phyloP scores from a whole-genome alignment of 2,888 invertebrate species.

The Embidobia sp. region DNA sequence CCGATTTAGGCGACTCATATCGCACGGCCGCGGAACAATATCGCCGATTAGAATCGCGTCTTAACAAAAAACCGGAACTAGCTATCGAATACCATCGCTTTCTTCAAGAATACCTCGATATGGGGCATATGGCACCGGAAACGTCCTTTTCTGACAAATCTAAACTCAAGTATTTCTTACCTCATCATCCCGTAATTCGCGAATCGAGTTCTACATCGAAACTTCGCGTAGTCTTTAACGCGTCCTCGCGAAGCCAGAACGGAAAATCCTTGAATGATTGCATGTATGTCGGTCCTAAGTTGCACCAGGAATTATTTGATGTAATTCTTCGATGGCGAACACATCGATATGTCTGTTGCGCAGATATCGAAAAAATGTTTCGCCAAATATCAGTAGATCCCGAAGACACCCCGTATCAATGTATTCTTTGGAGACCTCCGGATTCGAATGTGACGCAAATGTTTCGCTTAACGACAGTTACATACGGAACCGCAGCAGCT shows the following conservation, averaged over 20 bases:
- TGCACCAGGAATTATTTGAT: slow-evolving; percentile 20
- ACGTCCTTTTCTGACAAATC: neutral
- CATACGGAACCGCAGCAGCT: slow-evolving; percentile 33
- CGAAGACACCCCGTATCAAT: slow-evolving; percentile 1
- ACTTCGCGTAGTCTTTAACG: slow-evolving; percentile 31
- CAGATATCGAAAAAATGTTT: slow-evolving; percentile 36
- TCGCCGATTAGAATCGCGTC: neutral
- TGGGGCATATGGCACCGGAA: slow-evolving; percentile 30
- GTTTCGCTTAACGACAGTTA: slow-evolving; percentile 40
- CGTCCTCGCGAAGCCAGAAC: slow-evolving; percentile 17
- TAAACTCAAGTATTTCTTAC: too few species aligned
- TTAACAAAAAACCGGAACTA: neutral
- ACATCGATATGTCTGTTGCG: slow-evolving; percentile 15
- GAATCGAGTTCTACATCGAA: slow-evolving; percentile 30
- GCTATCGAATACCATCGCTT: slow-evolving; percentile 1
- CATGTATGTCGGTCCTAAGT: slow-evolving; percentile 16
- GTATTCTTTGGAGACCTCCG: slow-evolving; percentile 5
- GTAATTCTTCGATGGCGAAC: slow-evolving; percentile 15
- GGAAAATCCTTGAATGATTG: slow-evolving; percentile 29
- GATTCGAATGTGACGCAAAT: neutral
- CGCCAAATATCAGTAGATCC: slow-evolving; percentile 10
- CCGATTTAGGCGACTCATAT: slow-evolving; percentile 11
- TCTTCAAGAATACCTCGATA: slow-evolving; percentile 10
- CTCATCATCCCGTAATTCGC: too few species aligned
- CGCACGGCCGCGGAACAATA: neutral